These are phyloP conservation scores for Rhagonycha lutea DNA, from an alignment of 2,888 invertebrate species.

Conservation along the genomic window DNA sequence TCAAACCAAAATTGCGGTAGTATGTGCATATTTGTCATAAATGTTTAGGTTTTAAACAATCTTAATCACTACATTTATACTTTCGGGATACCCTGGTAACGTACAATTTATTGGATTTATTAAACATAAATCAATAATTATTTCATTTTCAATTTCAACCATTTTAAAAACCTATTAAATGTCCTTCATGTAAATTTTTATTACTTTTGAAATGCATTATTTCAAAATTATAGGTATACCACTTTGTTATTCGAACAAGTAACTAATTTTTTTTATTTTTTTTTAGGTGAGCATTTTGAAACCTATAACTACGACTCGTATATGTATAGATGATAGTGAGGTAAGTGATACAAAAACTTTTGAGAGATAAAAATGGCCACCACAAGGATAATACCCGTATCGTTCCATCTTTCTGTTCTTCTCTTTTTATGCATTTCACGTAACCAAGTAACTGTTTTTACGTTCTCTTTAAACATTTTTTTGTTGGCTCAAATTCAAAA, in stretches of 20 bases:
- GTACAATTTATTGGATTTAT: neutral
- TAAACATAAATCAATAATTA: neutral
- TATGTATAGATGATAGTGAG: neutral
- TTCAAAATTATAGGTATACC: slow-evolving; percentile 18
- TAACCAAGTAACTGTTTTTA: neutral
- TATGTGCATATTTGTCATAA: slow-evolving; percentile 29
- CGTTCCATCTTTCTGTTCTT: neutral
- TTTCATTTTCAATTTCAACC: neutral
- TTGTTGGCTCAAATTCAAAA: neutral
- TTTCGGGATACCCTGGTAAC: neutral
- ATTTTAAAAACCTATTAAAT: neutral
- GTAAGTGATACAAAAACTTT: neutral
- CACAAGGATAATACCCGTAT: neutral
- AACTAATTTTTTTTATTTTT: slow-evolving; percentile 18
- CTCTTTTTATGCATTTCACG: neutral
- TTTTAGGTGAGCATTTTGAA: slow-evolving; percentile 25
- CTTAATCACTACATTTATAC: slow-evolving; percentile 15
- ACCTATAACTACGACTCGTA: neutral
- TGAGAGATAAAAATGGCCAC: neutral
- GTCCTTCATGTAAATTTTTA: neutral
- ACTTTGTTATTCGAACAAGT: slow-evolving; percentile 1
- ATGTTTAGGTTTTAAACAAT: slow-evolving; percentile 22
- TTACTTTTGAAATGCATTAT: slow-evolving; percentile 1
- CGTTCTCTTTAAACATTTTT: neutral
- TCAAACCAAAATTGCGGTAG: slow-evolving; percentile 36